Conservation (phyloP, 2,888 invertebrate genomes). For the Itoplectis maculator region DNA sequence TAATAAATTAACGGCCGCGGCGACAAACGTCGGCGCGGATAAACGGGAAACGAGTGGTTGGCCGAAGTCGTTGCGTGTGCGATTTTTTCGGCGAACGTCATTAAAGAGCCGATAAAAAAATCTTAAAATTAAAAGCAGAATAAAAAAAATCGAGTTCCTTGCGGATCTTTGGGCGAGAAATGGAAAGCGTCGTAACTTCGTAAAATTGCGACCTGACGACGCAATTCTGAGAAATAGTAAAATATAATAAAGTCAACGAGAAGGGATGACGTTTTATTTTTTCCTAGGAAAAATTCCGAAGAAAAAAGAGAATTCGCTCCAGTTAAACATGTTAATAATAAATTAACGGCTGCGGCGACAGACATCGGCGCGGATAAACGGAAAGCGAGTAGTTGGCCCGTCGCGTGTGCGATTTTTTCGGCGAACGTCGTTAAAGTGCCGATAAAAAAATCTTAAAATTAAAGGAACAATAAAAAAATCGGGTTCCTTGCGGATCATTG, state of each 20-base stretch:
- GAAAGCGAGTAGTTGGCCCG: slow-evolving; percentile 43
- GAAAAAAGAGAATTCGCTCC: slow-evolving; percentile 66
- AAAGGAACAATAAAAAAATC: background rate
- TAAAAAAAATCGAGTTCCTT: background rate
- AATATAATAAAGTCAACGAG: slow-evolving; percentile 51
- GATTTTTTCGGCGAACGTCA: background rate
- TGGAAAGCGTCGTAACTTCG: background rate
- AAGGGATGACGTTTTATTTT: slow-evolving; percentile 33
- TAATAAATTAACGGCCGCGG: slow-evolving; percentile 77
- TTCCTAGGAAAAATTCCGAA: background rate
- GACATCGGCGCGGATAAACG: slow-evolving; percentile 60
- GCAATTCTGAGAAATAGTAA: slow-evolving; percentile 26
- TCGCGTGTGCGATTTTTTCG: slow-evolving; percentile 6
- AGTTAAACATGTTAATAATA: slow-evolving; percentile 78
- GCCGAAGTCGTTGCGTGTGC: slow-evolving; percentile 28
- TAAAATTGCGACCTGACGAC: background rate
- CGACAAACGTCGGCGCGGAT: slow-evolving; percentile 66
- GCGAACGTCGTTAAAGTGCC: background rate
- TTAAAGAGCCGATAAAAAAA: background rate
- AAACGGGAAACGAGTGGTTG: slow-evolving; percentile 42
- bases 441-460: background rate
- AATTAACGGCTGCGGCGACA: slow-evolving; percentile 75
- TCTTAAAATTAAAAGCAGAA: background rate
- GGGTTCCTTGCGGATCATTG: background rate
- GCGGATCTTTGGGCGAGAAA: background rate